Evolutionary conservation across 2,888 invertebrate genomes (phyloP).

Genomic region (Noctua pronuba): DNA sequence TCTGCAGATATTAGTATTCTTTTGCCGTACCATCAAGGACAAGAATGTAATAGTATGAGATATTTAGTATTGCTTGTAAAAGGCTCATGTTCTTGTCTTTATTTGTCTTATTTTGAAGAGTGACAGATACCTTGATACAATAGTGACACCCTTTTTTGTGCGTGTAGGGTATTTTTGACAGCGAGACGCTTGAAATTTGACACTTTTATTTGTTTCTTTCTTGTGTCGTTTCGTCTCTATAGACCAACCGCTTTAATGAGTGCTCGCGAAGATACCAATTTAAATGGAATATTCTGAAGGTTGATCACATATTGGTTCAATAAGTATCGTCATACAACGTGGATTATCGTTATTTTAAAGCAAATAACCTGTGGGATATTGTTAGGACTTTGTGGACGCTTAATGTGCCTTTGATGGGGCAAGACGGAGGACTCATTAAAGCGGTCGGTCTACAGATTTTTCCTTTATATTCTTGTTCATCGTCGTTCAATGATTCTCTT

Average conservation of each 20-base stretch:
- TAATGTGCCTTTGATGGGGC: no score
- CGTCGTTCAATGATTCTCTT: background rate
- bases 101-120: conserved; percentile 20
- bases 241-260: no score
- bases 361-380: no score
- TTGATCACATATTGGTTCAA: no score
- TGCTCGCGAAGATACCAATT: no score
- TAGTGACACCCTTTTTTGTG: background rate
- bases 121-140: conserved; percentile 23
- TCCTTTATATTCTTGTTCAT: background rate
- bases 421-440: no score
- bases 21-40: conserved; percentile 30
- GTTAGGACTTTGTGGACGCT: no score
- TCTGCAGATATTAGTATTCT: conserved; percentile 47
- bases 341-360: no score
- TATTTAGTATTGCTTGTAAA: conserved; percentile 23
- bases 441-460: no score
- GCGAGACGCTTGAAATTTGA: background rate
- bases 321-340: no score
- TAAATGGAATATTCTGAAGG: no score
- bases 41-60: conserved; percentile 26
- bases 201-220: conserved; percentile 2
- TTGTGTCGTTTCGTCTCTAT: no score
- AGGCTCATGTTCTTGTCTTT: conserved; percentile 9
- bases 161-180: conserved; percentile 2